Percentiles rank a stretch among this genome's conserved stretches.
Evolutionary conservation across 2,888 invertebrate genomes (phyloP).

Genomic region (Serrognathus titanus): DNA sequence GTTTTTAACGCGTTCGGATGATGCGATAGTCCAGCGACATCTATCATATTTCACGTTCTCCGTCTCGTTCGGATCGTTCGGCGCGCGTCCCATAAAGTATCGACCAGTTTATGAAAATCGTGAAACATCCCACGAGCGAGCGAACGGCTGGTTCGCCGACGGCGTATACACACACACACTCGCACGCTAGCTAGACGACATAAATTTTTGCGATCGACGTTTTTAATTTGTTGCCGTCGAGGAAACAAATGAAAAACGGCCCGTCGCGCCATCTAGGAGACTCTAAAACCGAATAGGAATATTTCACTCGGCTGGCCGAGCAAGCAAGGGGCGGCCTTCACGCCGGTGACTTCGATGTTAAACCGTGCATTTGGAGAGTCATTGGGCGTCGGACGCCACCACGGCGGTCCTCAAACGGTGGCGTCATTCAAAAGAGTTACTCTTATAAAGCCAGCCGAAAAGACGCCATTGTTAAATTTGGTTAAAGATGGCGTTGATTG

Average conservation of each 20-base stretch:
- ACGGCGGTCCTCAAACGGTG: not conserved
- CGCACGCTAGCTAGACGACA: no score
- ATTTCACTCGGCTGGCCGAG: no score
- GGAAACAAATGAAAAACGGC: no score
- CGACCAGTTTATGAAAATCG: slow-evolving; percentile 2
- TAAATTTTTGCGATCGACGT: no score
- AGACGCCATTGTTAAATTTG: no score
- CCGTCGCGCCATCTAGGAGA: no score
- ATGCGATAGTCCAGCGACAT: not conserved
- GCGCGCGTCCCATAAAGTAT: not conserved
- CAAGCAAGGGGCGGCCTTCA: slow-evolving; percentile 11
- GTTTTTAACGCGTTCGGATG: no score
- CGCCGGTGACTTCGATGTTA: slow-evolving; percentile 16
- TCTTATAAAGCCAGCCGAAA: no score
- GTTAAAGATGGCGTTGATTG: no score
- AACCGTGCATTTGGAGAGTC: slow-evolving; percentile 18
- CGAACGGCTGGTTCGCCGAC: not conserved
- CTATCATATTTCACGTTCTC: not conserved
- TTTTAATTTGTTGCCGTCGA: no score
- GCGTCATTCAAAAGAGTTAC: not conserved
- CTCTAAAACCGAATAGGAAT: no score
- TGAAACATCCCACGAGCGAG: not conserved
- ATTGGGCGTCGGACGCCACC: slow-evolving; percentile 8
- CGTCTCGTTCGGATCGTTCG: not conserved
- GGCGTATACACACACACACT: not conserved